A percentile compares a stretch with the other conserved stretches of the same genome.
These are phyloP conservation scores for Eustalomyia histrio DNA, from an alignment of 2,888 invertebrate genomes.

Conservation along the genomic window DNA sequence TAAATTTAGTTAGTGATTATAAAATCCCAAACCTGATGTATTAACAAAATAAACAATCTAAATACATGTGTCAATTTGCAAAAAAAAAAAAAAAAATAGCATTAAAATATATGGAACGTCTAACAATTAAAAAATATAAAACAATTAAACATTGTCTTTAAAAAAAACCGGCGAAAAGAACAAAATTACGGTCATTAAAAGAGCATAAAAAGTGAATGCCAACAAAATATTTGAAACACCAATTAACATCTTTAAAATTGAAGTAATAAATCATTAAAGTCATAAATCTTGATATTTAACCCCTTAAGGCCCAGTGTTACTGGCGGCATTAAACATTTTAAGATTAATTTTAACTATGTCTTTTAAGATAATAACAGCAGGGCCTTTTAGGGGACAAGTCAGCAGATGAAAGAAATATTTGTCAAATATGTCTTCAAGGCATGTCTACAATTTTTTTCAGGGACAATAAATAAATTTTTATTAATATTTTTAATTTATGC, in stretches of 20 bases:
- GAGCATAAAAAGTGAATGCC: conserved; percentile 13
- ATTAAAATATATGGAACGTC: conserved; percentile 1
- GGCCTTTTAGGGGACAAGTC: no score
- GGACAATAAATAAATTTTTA: no score
- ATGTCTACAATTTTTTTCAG: no score
- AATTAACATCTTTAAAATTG: background rate
- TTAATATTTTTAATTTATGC: no score
- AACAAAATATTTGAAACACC: background rate
- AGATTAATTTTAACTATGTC: no score
- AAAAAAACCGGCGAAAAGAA: background rate
- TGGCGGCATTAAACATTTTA: no score
- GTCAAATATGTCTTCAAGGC: no score
- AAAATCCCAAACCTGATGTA: background rate
- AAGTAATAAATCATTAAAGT: background rate
- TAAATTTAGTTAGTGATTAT: no score
- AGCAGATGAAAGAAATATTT: no score
- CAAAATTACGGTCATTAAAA: conserved; percentile 11
- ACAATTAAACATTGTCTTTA: background rate
- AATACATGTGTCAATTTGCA: background rate
- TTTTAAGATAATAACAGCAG: no score
- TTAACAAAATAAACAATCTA: background rate
- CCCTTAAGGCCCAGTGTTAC: no score
- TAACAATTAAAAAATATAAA: background rate
- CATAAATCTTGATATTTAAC: background rate
- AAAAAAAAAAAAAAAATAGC: conserved; percentile 7